A percentile compares a stretch with the other conserved stretches of the same genome.
phyloP scores from a whole-genome alignment of 2,888 invertebrate species.

The Slavum lentiscoides region DNA sequence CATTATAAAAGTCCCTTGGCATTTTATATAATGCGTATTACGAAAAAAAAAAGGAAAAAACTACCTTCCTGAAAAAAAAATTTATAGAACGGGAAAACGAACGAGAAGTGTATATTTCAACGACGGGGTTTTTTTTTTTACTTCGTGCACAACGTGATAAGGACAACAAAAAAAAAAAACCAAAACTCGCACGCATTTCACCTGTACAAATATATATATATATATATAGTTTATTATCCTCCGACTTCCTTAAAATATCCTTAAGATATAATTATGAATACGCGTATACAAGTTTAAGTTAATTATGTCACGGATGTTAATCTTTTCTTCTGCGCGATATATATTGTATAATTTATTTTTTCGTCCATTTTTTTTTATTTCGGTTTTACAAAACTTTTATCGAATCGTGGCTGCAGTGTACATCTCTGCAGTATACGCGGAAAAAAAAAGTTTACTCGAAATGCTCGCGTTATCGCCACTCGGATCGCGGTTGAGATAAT shows the following conservation, averaged over 20 bases:
- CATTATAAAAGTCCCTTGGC: slow-evolving; percentile 27
- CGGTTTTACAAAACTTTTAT: slow-evolving; percentile 31
- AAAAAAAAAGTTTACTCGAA: no score
- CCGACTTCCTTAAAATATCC: slow-evolving; percentile 7
- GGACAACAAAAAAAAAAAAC: neutral
- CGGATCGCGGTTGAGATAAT: no score
- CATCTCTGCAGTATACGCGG: no score
- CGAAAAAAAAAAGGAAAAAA: slow-evolving; percentile 1
- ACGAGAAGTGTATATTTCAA: slow-evolving; percentile 10
- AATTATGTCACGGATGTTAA: slow-evolving; percentile 8
- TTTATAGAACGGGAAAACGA: no score
- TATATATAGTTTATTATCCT: neutral
- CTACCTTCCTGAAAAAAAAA: neutral
- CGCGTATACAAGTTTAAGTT: neutral
- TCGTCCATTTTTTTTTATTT: neutral
- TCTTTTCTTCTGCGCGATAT: neutral
- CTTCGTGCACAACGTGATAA: neutral
- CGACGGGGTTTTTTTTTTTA: neutral
- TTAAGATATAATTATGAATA: neutral
- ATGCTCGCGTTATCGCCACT: no score
- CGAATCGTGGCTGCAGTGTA: neutral
- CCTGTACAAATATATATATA: neutral
- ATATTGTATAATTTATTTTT: neutral
- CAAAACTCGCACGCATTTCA: neutral
- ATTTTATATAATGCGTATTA: slow-evolving; percentile 20